phyloP scores from a whole-genome alignment of 2,113 vertebrate genomes.

The Oryzias javanicus region DNA sequence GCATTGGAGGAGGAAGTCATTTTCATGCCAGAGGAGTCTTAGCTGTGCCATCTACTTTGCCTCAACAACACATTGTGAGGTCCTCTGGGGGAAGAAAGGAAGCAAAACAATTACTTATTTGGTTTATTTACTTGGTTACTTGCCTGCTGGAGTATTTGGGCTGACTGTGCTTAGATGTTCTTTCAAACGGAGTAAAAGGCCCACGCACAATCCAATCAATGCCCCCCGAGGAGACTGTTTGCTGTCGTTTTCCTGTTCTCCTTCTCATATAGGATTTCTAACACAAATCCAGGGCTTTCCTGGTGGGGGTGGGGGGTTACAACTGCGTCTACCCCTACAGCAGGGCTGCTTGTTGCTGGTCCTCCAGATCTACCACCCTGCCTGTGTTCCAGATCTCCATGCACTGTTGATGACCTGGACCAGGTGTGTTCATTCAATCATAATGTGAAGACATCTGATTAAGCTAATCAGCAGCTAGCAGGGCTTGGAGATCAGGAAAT shows the following conservation, averaged over 20 bases:
- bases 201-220: neutral
- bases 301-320: neutral
- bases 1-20: slow-evolving; percentile 49
- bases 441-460: too few relatives aligned
- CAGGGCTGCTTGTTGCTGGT: too few relatives aligned
- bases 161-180: slow-evolving; percentile 4
- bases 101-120: slow-evolving; percentile 28
- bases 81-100: slow-evolving; percentile 11
- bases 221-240: neutral
- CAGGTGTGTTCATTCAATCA: too few relatives aligned
- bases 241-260: neutral
- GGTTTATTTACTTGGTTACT: slow-evolving; percentile 30
- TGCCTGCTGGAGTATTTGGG: slow-evolving; percentile 14
- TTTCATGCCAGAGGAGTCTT: slow-evolving; percentile 46
- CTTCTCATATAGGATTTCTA: neutral
- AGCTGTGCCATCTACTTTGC: slow-evolving; percentile 18
- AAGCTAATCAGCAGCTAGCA: too few relatives aligned
- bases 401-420: too few relatives aligned
- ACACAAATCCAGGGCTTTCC: too few relatives aligned
- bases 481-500: too few relatives aligned
- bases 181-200: neutral
- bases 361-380: too few relatives aligned
- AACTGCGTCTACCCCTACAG: too few relatives aligned
- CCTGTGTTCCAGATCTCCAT: too few relatives aligned
- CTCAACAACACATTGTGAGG: slow-evolving; percentile 3